Base-by-base conservation (phyloP, 2,888 invertebrate species). In the Eilema sororculum region DNA sequence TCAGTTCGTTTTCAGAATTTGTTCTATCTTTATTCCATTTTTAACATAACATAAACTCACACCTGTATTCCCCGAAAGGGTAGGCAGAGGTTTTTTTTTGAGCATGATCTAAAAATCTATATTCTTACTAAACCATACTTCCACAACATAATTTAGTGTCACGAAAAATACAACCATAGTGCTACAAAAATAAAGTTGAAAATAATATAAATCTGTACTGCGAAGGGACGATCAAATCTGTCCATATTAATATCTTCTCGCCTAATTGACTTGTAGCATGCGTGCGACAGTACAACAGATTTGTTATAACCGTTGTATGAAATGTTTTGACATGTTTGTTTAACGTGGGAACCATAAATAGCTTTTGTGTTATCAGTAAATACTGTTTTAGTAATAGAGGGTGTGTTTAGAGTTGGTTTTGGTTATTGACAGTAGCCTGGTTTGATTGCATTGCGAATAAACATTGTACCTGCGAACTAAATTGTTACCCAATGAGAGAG, bases 241-340 rank as follows among this genome's bases (percentile, higher is more conserved):
- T 89, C 89, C 75, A 75, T 82, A 79, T 83, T 81, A 88, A 89
- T 89, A 85, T 86, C 79, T 82, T 85, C 80, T 83, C 87, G 90
- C 84, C 83, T 89, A 90, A 90, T 92, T 91, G 92, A 86, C 82
- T 84, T 69, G 78, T 77, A 72, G 64, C 82, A 81, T 90, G 90
- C 85, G 87, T 88, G 89, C 87, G 91, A 89, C 89, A 84, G 85
- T 78, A 84, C 80, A 78, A 84, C 81, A 84, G 91, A 90, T 90
- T 84, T 88, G 88, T 84, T 84, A 75, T 83, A 80, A 63, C 68
- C 72, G 85, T 80, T 69, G 78, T 85, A 83, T 87, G 87, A 87
- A 84, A 84, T 91, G 91, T 92, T 92, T 86, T 91, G 90, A 91
- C 89, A 84, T 87, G 88, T 89, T 88, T 86, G 83, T 77, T 74